These are phyloP conservation scores for Apodemia zela DNA, from an alignment of 2,888 invertebrate species.

Conservation along the genomic window DNA sequence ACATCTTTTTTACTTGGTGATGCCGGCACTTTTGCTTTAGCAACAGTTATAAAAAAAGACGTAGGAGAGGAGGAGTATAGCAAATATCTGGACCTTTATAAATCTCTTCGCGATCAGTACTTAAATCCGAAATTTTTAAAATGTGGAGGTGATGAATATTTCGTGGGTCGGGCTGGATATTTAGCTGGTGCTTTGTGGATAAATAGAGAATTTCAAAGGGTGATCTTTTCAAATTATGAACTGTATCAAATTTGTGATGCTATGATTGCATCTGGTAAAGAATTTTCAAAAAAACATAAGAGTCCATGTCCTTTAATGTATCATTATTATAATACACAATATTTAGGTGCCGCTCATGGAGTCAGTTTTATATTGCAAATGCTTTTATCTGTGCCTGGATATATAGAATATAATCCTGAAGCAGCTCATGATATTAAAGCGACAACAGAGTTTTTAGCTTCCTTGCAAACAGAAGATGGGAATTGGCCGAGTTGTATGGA, in stretches of 20 bases:
- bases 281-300: slow-evolving; percentile 80
- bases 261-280: slow-evolving; percentile 85
- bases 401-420: slow-evolving; percentile 71
- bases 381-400: slow-evolving; percentile 73
- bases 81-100: slow-evolving; percentile 56
- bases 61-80: slow-evolving; percentile 60
- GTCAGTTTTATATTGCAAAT: slow-evolving; percentile 79
- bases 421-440: slow-evolving; percentile 81
- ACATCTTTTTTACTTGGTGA: slow-evolving; percentile 89
- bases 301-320: slow-evolving; percentile 88
- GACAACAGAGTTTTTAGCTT: slow-evolving; percentile 84
- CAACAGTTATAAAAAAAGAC: slow-evolving; percentile 81
- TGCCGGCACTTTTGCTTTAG: slow-evolving; percentile 87
- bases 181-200: slow-evolving; percentile 89
- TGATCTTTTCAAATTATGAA: slow-evolving; percentile 63
- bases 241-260: slow-evolving; percentile 84
- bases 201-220: slow-evolving; percentile 72
- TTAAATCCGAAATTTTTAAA: slow-evolving; percentile 75
- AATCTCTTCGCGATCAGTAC: slow-evolving; percentile 55
- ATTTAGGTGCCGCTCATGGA: slow-evolving; percentile 85
- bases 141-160: slow-evolving; percentile 89
- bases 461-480: slow-evolving; percentile 84
- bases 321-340: slow-evolving; percentile 86
- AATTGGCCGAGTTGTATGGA: slow-evolving; percentile 89
- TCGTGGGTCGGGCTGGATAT: slow-evolving; percentile 92